Conservation (phyloP, 2,888 invertebrate species). For the Therioaphis trifolii region DNA sequence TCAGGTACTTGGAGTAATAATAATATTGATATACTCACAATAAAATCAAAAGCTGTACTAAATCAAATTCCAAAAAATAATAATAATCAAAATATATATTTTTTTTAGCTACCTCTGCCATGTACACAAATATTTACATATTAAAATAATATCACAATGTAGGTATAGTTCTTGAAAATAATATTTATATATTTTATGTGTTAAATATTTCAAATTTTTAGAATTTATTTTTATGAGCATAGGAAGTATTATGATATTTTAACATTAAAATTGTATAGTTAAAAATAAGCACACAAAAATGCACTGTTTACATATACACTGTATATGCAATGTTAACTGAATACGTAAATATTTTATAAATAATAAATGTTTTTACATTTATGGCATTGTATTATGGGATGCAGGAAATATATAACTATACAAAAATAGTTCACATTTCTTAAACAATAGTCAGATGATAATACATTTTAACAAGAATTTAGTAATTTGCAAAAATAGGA, state of each 20-base stretch:
- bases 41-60: constrained; percentile 42
- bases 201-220: background rate
- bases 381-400: too few relatives aligned
- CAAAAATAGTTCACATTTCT: too few relatives aligned
- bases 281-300: too few relatives aligned
- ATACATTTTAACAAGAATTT: too few relatives aligned
- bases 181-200: background rate
- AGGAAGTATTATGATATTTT: background rate
- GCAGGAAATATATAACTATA: too few relatives aligned
- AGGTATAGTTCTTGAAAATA: background rate
- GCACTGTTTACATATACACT: too few relatives aligned
- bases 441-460: too few relatives aligned
- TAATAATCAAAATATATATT: constrained; percentile 44
- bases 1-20: constrained; percentile 48
- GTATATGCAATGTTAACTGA: too few relatives aligned
- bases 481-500: too few relatives aligned
- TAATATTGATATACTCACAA: background rate
- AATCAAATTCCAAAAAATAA: constrained; percentile 32
- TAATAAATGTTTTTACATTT: too few relatives aligned
- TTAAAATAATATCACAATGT: background rate
- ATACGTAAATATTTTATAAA: too few relatives aligned
- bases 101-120: background rate
- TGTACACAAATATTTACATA: background rate
- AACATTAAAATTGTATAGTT: too few relatives aligned
- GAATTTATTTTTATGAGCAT: background rate